Conservation (phyloP, 2,797 vertebrate species). For the Chromis chromis region DNA sequence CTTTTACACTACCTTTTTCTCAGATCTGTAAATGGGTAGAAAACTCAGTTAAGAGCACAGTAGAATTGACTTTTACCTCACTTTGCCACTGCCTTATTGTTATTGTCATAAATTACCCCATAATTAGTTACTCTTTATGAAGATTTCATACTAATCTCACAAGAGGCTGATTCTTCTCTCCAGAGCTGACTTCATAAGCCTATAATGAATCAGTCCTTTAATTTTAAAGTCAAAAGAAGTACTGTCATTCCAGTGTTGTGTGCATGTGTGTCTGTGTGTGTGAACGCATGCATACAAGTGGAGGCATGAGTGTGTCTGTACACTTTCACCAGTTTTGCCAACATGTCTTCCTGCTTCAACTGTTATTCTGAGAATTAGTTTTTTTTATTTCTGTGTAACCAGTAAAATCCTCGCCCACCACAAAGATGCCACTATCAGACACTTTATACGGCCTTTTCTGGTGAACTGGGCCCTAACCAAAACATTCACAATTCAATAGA, state of each 20-base stretch:
- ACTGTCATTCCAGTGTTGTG: conserved; percentile 49
- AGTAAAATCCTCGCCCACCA: conserved; percentile 33
- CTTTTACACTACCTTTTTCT: conserved; percentile 5
- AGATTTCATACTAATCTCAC: conserved; percentile 72
- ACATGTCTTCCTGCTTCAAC: conserved; percentile 23
- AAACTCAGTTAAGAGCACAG: conserved; percentile 25
- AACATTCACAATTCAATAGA: conserved; percentile 69
- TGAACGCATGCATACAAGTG: conserved; percentile 68
- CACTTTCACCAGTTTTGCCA: conserved; percentile 57
- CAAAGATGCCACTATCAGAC: conserved; percentile 37
- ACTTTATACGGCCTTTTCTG: conserved; percentile 48
- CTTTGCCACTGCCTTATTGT: conserved; percentile 48
- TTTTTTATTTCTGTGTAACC: conserved; percentile 15
- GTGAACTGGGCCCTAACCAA: conserved; percentile 62
- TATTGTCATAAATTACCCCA: conserved; percentile 66
- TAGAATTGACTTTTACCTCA: conserved; percentile 29
- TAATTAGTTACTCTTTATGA: conserved; percentile 71
- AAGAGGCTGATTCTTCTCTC: conserved; percentile 57
- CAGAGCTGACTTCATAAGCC: conserved; percentile 72
- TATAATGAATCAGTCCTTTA: conserved; percentile 74
- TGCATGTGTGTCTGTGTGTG: conserved; percentile 41
- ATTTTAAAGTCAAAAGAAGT: conserved; percentile 69
- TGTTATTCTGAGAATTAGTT: conserved; percentile 5
- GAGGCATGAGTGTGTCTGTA: conserved; percentile 65
- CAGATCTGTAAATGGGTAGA: conserved; percentile 5